Evolutionary conservation across 2,888 invertebrate species (phyloP).

Genomic region (Clanis bilineata): DNA sequence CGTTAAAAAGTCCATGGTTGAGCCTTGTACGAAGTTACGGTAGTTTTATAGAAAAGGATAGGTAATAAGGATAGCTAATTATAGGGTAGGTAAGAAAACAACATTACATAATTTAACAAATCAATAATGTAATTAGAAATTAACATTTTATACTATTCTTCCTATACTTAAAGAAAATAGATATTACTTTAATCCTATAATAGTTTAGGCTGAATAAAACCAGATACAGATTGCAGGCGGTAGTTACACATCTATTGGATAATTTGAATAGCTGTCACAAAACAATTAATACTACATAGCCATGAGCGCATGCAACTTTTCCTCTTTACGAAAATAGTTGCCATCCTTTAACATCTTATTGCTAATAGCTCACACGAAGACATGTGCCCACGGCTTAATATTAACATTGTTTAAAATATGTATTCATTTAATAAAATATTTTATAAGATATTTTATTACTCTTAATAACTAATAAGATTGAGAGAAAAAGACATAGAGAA

Average conservation of each 20-base stretch:
- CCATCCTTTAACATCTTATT: slow-evolving; percentile 21
- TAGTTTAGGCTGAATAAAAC: slow-evolving; percentile 68
- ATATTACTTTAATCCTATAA: slow-evolving; percentile 56
- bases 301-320: slow-evolving; percentile 23
- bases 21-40: too few relatives aligned
- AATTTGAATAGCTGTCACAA: slow-evolving; percentile 53
- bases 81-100: background rate
- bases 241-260: slow-evolving; percentile 58
- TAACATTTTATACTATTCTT: slow-evolving; percentile 68
- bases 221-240: slow-evolving; percentile 66
- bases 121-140: slow-evolving; percentile 76
- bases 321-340: background rate
- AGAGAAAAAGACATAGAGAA: slow-evolving; percentile 78
- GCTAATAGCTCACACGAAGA: slow-evolving; percentile 14
- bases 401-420: slow-evolving; percentile 25
- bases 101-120: slow-evolving; percentile 57
- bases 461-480: slow-evolving; percentile 72
- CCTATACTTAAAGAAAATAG: slow-evolving; percentile 74
- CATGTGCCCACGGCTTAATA: slow-evolving; percentile 30
- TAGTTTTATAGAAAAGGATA: too few relatives aligned
- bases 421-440: slow-evolving; percentile 41
- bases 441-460: slow-evolving; percentile 40
- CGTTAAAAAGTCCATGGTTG: too few relatives aligned
- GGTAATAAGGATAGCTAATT: background rate
- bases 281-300: slow-evolving; percentile 53